Evolutionary conservation across 1,140 invertebrate species (phyloP), one percentile per base, ranked within the genome.

Genomic region (Megalonaias nervosa): DNA sequence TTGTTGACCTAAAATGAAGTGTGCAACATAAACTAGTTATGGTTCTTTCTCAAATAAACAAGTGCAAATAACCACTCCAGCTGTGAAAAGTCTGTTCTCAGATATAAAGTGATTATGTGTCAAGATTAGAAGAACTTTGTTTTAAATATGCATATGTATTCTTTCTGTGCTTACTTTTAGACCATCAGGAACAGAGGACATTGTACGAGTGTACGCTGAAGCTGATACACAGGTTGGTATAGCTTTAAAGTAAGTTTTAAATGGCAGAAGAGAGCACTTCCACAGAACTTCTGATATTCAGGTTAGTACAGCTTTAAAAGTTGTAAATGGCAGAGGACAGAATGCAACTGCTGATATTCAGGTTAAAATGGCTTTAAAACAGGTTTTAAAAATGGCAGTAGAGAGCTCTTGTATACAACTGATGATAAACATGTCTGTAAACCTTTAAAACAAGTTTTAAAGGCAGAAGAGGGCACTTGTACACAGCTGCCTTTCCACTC

Each of bases 181-280:
- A 76, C 96, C 98, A 1, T 99, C 98, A 0, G 98, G 98, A 60
- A 99, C 99, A 31, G 99, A 99, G 92, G 97, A 99, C 91, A 92
- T 99, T 55, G 96, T 99, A 2, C 92, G 99, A 75, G 94, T 99
- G 0, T 99, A 99, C 92, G 96, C 97, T 0, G 98, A 99, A 92
- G 97, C 97, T 12, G 93, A 95, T 55, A 95, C 95, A 3, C 93
- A 94, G 87, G 89, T 88, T 82, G 58, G 74, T 72, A 17, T 6
- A 67, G 38, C 21, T 31, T 26, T 21, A n/a, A 56, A 31, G 21
- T 4, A 57, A 5, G 56, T 55, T 5, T n/a, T 55, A 55, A 17
- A 55, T 48, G 6, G 17, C 38, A 26, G 17, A 19, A 26, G 67
- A 69, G 17, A 67, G 31, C 17, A 12, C 6, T 67, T 21, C 55